A percentile compares a stretch with the other conserved stretches of the same genome.
phyloP scores from a whole-genome alignment of 1,140 invertebrate species.

The Oscheius sp. region DNA sequence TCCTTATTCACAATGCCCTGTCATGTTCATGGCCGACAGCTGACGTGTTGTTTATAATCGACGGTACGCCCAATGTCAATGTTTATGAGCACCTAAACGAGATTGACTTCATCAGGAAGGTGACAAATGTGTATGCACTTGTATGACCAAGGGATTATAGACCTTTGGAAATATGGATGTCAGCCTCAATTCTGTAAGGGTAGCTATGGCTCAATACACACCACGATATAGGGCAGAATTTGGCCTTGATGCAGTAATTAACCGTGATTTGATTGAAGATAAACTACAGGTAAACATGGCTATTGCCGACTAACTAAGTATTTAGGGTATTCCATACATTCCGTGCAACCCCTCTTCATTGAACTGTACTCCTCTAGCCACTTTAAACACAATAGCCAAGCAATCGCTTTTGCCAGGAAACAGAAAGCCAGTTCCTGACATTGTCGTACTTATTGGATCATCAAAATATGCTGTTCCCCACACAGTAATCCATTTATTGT shows the following conservation, averaged over 20 bases:
- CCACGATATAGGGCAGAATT: constrained; percentile 22
- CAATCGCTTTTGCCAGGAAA: background rate
- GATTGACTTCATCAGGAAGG: constrained; percentile 9
- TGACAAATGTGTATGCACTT: too few relatives aligned
- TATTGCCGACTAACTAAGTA: too few relatives aligned
- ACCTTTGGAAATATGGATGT: constrained; percentile 8
- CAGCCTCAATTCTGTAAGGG: background rate
- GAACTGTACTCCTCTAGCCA: constrained; percentile 8
- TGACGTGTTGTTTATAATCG: constrained; percentile 28
- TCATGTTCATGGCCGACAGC: constrained; percentile 11
- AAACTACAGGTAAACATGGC: too few relatives aligned
- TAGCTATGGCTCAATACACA: constrained; percentile 29
- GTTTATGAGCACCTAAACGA: constrained; percentile 20
- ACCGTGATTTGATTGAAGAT: background rate
- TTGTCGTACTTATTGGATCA: constrained; percentile 15
- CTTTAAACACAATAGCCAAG: constrained; percentile 18
- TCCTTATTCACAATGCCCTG: background rate
- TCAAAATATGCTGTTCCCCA: constrained; percentile 22
- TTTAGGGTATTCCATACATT: constrained; percentile 12
- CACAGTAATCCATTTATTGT: constrained; percentile 15
- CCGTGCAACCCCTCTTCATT: constrained; percentile 21
- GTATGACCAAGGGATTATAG: too few relatives aligned
- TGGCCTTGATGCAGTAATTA: background rate
- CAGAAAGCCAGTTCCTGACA: constrained; percentile 19
- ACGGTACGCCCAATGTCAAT: constrained; percentile 19